A percentile compares a stretch with the other conserved stretches of the same genome.
phyloP scores from a whole-genome alignment of 2,113 vertebrate genomes.

The Cyphomyrus plagiostoma region DNA sequence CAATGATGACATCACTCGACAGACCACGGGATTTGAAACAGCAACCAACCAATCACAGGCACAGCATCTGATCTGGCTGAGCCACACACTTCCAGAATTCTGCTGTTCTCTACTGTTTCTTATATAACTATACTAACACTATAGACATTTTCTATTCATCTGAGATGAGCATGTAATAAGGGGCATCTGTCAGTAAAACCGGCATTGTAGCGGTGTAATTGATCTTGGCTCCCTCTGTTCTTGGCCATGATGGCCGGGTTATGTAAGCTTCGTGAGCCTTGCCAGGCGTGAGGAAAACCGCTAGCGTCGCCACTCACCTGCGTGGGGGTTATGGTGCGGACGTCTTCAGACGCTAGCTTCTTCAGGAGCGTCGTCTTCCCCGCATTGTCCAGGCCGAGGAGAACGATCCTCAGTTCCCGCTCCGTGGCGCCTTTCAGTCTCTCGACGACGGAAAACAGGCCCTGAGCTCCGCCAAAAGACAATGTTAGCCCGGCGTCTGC shows the following conservation, averaged over 20 bases:
- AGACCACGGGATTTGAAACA: not conserved
- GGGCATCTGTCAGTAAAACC: not conserved
- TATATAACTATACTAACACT: not conserved
- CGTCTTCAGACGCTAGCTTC: conserved; percentile 52
- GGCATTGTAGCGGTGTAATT: not conserved
- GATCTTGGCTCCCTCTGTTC: not conserved
- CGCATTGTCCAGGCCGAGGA: conserved; percentile 62
- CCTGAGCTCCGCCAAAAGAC: conserved; percentile 36
- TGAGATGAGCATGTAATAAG: not conserved
- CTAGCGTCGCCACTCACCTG: conserved; percentile 41
- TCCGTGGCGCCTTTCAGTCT: conserved; percentile 51
- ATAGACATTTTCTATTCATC: not conserved
- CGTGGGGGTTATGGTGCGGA: conserved; percentile 62
- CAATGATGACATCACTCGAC: not conserved
- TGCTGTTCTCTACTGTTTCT: not conserved
- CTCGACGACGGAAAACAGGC: conserved; percentile 60
- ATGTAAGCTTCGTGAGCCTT: not conserved
- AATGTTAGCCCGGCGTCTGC: not conserved
- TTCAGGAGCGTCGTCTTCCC: conserved; percentile 66
- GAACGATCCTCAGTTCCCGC: conserved; percentile 56
- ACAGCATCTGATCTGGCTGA: not conserved
- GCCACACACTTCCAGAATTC: not conserved
- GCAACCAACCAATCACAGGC: not conserved
- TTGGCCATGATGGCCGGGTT: not conserved
- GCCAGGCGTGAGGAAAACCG: not conserved